phyloP scores from a whole-genome alignment of 2,888 invertebrate species.

The Arenicola marina region DNA sequence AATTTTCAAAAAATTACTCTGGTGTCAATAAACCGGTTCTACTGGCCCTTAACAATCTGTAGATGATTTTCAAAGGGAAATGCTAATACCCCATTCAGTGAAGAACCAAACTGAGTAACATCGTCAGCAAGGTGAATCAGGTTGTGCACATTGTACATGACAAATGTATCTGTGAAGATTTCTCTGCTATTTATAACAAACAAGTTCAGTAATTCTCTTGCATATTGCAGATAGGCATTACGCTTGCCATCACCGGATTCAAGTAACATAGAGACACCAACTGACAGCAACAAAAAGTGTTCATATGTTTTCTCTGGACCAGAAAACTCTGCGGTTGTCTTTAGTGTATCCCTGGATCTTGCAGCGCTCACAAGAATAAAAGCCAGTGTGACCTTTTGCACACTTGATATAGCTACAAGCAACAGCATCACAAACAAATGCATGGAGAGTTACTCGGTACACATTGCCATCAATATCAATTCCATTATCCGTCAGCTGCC shows the following conservation, averaged over 20 bases:
- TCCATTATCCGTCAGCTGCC: too few species aligned
- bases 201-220: constrained; percentile 19
- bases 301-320: too few species aligned
- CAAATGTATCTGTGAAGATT: constrained; percentile 11
- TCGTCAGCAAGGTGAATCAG: constrained; percentile 22
- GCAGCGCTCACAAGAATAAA: constrained; percentile 9
- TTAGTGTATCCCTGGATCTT: not conserved
- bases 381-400: constrained; percentile 6
- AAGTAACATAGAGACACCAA: constrained; percentile 33
- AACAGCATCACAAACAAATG: constrained; percentile 11
- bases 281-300: constrained; percentile 37
- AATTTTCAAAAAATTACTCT: too few species aligned
- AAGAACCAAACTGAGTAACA: constrained; percentile 1
- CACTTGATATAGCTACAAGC: not conserved
- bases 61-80: constrained; percentile 29
- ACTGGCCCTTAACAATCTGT: too few species aligned
- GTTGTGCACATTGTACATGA: constrained; percentile 24
- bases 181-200: constrained; percentile 9
- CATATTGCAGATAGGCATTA: not conserved
- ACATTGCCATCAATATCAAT: not conserved
- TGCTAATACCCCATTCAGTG: constrained; percentile 17
- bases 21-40: too few species aligned
- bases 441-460: not conserved
- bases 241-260: constrained; percentile 4
- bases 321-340: too few species aligned